Evolutionary conservation across 1,140 invertebrate genomes (phyloP).

Genomic region (Hypsibius dujardini): DNA sequence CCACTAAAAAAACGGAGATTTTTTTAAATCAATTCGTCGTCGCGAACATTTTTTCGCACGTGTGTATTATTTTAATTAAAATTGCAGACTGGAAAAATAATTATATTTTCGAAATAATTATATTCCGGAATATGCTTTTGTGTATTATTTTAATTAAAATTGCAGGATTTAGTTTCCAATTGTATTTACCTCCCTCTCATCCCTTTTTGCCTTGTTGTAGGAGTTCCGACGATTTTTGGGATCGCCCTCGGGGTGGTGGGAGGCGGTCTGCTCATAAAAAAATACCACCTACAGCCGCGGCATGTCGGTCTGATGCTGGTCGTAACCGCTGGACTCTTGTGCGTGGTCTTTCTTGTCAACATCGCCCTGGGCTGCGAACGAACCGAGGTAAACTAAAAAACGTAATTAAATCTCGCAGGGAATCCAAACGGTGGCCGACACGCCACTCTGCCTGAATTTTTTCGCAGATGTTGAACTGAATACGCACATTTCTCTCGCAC

Average conservation of each 20-base stretch:
- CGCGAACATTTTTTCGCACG: too few species aligned
- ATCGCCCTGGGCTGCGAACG: constrained; percentile 13
- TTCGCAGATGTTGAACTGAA: not conserved
- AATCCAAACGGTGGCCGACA: too few species aligned
- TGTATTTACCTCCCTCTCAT: too few species aligned
- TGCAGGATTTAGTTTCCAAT: too few species aligned
- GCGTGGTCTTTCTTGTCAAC: not conserved
- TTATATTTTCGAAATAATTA: too few species aligned
- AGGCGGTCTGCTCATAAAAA: not conserved
- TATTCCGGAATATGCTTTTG: too few species aligned
- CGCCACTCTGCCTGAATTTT: not conserved
- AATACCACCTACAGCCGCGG: not conserved
- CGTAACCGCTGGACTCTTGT: not conserved
- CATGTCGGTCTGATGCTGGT: constrained; percentile 15
- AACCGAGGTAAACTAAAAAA: constrained; percentile 6
- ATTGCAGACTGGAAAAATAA: too few species aligned
- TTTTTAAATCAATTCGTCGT: too few species aligned
- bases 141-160: too few species aligned
- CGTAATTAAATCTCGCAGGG: not conserved
- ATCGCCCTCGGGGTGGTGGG: constrained; percentile 2
- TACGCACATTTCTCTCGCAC: not conserved
- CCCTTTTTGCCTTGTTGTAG: too few species aligned
- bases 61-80: too few species aligned
- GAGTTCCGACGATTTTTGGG: constrained; percentile 10
- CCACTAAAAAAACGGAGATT: too few species aligned